These are phyloP conservation scores for Oncorhynchus nerka DNA, from an alignment of 2,113 vertebrate species.

Conservation along the genomic window DNA sequence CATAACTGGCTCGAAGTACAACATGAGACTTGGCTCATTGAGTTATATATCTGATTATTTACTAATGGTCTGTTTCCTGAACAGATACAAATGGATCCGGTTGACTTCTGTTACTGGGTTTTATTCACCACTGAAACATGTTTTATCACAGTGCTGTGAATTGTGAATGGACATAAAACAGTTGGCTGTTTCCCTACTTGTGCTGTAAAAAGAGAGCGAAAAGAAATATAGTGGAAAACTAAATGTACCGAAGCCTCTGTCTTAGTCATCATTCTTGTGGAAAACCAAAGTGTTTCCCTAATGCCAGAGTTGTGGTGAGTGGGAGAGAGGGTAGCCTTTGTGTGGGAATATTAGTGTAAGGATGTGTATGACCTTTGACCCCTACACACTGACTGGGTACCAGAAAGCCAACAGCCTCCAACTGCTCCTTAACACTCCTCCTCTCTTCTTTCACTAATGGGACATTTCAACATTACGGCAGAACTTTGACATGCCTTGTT, in stretches of 20 bases:
- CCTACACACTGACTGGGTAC: not conserved
- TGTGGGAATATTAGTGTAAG: too few species aligned
- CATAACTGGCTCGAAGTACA: constrained; percentile 36
- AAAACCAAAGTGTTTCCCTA: not conserved
- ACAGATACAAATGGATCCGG: constrained; percentile 23
- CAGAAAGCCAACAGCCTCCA: not conserved
- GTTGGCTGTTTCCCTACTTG: not conserved
- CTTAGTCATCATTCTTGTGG: not conserved
- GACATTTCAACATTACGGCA: not conserved
- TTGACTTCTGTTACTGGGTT: constrained; percentile 8
- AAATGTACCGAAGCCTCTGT: not conserved
- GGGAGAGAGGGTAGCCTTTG: too few species aligned
- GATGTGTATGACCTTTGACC: not conserved
- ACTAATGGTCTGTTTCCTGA: constrained; percentile 12
- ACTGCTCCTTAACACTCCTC: not conserved
- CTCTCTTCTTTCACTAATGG: too few species aligned
- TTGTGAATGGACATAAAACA: not conserved
- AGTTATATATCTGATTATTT: constrained; percentile 35
- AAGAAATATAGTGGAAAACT: not conserved
- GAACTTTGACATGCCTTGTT: constrained; percentile 52
- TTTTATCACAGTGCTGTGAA: not conserved
- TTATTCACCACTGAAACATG: not conserved
- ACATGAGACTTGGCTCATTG: constrained; percentile 23
- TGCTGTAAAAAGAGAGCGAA: too few species aligned
- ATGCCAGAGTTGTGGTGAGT: too few species aligned